A percentile compares a stretch with the other conserved stretches of the same genome.
phyloP scores from a whole-genome alignment of 2,797 vertebrate genomes.

The Acropternis orthonyx region DNA sequence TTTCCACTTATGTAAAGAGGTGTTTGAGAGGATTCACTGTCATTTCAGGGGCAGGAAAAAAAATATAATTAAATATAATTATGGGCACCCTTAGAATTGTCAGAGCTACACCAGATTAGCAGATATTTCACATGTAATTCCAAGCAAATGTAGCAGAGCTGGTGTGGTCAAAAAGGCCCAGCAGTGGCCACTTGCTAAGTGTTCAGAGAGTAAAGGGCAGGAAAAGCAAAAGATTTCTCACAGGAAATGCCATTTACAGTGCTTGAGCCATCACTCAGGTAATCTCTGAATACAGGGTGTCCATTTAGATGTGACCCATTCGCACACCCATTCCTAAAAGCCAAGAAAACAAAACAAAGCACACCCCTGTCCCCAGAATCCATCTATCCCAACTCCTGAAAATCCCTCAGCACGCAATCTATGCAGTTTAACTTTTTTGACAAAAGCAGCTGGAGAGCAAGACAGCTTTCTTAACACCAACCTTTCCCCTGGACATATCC shows the following conservation, averaged over 20 bases:
- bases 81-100: neutral
- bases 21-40: neutral
- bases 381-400: neutral
- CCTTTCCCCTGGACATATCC: neutral
- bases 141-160: neutral
- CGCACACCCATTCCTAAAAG: neutral
- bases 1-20: neutral
- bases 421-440: neutral
- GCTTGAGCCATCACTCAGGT: conserved; percentile 23
- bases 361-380: neutral
- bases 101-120: neutral
- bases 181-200: neutral
- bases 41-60: neutral
- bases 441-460: neutral
- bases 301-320: neutral
- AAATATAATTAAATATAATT: neutral
- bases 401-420: neutral
- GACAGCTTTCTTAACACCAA: neutral
- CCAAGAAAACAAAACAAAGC: neutral
- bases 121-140: neutral
- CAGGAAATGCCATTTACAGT: conserved; percentile 27
- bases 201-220: neutral
- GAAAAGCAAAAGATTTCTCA: conserved; percentile 16
- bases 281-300: conserved; percentile 29
- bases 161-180: neutral